These are phyloP conservation scores for Apostichopus californicus DNA, from an alignment of 35 echinoderm and acorn worm genomes.

Conservation along the genomic window DNA sequence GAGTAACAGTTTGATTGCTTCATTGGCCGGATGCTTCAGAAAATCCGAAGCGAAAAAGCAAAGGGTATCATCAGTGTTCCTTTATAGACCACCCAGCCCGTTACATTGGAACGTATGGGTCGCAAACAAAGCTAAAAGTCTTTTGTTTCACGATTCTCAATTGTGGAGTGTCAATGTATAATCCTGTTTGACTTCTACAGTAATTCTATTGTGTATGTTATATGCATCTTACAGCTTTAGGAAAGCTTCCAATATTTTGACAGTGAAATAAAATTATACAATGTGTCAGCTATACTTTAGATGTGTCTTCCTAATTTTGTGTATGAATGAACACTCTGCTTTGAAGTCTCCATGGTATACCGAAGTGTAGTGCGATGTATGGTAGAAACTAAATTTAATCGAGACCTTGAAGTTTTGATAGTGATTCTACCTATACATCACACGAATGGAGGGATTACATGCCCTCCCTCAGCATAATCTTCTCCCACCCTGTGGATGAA, in stretches of 20 bases:
- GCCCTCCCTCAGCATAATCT: background rate
- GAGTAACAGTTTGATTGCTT: too few species aligned
- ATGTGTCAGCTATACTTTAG: background rate
- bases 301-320: background rate
- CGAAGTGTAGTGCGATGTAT: background rate
- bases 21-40: too few species aligned
- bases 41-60: too few species aligned
- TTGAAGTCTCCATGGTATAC: slow-evolving; percentile 20
- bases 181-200: background rate
- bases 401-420: too few species aligned
- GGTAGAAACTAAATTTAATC: slow-evolving; percentile 19
- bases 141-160: too few species aligned
- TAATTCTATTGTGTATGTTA: background rate
- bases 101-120: background rate
- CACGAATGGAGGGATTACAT: too few species aligned
- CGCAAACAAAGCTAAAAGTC: background rate
- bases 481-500: slow-evolving; percentile 1
- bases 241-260: background rate
- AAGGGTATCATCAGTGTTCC: too few species aligned
- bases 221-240: background rate
- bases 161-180: background rate
- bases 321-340: slow-evolving; percentile 51
- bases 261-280: background rate
- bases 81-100: too few species aligned
- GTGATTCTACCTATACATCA: too few species aligned